Base-by-base conservation (phyloP, 2,888 invertebrate species). In the Lampropteryx suffumata region DNA sequence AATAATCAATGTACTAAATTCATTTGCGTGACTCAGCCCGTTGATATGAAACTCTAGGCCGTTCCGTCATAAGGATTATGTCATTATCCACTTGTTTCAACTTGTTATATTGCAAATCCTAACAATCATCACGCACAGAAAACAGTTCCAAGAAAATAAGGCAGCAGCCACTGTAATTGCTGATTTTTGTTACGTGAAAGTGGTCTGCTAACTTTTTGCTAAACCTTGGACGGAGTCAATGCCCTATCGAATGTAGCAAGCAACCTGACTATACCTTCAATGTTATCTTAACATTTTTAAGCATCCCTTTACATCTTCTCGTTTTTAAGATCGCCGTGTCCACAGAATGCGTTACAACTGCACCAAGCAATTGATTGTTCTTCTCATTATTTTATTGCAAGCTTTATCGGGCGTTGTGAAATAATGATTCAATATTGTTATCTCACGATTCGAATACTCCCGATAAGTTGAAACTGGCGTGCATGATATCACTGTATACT, bases 51-150 rank as follows among this genome's bases (percentile, higher is more conserved):
- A 69, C 69, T 65, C 68, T 73, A 71, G 66, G 71, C 71, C 62
- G 69, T 53, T 41, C 66, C 58, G 62, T 61, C 66, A 63, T 61
- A 59, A 62, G 75, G 72, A 81, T 83, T 84, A 84, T 82, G 76
- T 82, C 79, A 81, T 83, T 83, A 79, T 74, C 62, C 69, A 76
- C 76, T 75, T 77, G 79, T 78, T 69, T 50, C 62, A 67, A 82
- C 72, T 75, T 71, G 73, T 72, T 71, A 62, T 24, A 74, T 75
- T 70, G 67, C 67, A 68, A 70, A 63, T 44, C 58, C 69, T 67
- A 66, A 60, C 67, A 61, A 67, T 65, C 66, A 71, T 67, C 73
- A 68, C 67, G 64, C 66, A 69, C 55, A 50, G 57, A 53, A 32
- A 59, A 64, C 60, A 61, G 45, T 69, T 65, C 66, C 55, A 40